Evolutionary conservation across 2,113 vertebrate species (phyloP).

Genomic region (Sclerurus mexicanus): DNA sequence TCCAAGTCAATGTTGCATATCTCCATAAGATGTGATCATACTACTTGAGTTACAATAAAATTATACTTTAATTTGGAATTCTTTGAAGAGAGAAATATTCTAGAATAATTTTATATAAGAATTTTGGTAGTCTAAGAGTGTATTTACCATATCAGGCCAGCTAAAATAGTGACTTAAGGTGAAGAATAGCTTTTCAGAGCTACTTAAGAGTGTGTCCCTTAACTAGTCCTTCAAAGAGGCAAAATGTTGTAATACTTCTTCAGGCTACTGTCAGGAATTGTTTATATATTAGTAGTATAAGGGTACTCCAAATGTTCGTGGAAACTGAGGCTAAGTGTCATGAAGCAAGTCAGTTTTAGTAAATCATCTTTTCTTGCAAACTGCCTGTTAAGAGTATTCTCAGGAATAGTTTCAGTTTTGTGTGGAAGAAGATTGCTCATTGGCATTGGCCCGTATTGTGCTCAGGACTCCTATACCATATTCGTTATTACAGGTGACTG

Average conservation of each 20-base stretch:
- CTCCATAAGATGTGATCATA: background rate
- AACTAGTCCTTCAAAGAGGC: background rate
- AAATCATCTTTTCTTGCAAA: background rate
- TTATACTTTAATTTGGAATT: background rate
- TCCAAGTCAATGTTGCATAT: background rate
- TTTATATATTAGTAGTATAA: background rate
- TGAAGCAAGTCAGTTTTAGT: background rate
- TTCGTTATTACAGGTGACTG: background rate
- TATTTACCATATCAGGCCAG: background rate
- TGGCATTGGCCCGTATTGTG: rapidly evolving
- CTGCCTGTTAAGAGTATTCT: background rate
- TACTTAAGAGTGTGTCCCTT: background rate
- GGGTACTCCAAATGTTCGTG: background rate
- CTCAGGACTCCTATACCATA: background rate
- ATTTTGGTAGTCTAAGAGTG: background rate
- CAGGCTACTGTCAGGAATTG: background rate
- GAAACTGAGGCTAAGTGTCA: background rate
- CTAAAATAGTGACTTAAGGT: background rate
- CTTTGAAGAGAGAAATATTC: background rate
- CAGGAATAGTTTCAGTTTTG: background rate
- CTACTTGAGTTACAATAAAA: background rate
- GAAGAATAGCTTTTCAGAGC: background rate
- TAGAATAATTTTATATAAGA: background rate
- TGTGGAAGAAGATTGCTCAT: background rate
- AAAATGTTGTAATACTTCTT: background rate